phyloP scores from a whole-genome alignment of 1,140 invertebrate genomes.

The Drosophila arawakana region DNA sequence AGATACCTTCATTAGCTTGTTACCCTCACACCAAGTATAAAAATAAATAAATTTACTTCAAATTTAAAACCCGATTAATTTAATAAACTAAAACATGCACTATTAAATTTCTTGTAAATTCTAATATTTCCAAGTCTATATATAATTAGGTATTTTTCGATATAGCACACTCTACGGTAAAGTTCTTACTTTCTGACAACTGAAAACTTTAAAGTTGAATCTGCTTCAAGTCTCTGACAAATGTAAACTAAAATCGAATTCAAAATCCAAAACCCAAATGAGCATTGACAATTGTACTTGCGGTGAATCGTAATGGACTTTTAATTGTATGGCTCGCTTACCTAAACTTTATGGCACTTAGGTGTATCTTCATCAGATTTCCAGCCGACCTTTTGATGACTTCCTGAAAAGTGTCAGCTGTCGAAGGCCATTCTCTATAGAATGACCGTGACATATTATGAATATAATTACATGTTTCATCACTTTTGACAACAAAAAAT shows the following conservation, averaged over 20 bases:
- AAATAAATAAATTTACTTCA: too few species aligned
- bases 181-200: background rate
- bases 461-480: background rate
- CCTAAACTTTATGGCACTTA: background rate
- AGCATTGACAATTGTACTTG: background rate
- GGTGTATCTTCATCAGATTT: background rate
- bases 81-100: too few species aligned
- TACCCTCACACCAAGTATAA: too few species aligned
- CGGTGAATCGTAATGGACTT: conserved; percentile 18
- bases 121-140: too few species aligned
- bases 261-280: background rate
- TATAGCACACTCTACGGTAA: too few species aligned
- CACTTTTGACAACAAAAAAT: too few species aligned
- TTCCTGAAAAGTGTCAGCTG: background rate
- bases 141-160: too few species aligned
- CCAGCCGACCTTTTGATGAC: background rate
- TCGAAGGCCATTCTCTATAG: conserved; percentile 4
- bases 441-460: background rate
- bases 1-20: too few species aligned
- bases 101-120: too few species aligned
- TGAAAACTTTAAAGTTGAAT: background rate
- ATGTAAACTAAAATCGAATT: conserved; percentile 27
- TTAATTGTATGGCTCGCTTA: conserved; percentile 14
- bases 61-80: too few species aligned
- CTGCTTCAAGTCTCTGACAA: conserved; percentile 7